Conservation (phyloP, 1,140 invertebrate species). For the Drosophila teissieri region DNA sequence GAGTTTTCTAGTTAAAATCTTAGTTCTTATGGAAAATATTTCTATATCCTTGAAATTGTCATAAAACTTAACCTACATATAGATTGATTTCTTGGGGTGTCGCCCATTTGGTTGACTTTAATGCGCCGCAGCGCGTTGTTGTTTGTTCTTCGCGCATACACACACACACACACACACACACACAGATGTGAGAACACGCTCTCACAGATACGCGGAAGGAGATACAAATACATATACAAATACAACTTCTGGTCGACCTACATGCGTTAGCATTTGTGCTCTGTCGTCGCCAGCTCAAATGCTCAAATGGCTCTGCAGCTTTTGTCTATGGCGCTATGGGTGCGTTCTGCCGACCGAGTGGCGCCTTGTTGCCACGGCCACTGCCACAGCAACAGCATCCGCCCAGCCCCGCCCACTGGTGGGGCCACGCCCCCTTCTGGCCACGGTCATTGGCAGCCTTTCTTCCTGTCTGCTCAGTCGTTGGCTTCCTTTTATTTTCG, state of each 20-base stretch:
- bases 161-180: slow-evolving; percentile 4
- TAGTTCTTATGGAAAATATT: too few relatives aligned
- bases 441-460: slow-evolving; percentile 38
- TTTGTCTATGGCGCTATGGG: slow-evolving; percentile 71
- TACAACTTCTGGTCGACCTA: slow-evolving; percentile 30
- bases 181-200: slow-evolving; percentile 12
- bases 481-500: slow-evolving; percentile 72
- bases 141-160: slow-evolving; percentile 47
- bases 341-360: slow-evolving; percentile 67
- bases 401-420: slow-evolving; percentile 8
- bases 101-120: slow-evolving; percentile 38
- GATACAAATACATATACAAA: slow-evolving; percentile 14
- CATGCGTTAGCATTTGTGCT: slow-evolving; percentile 52
- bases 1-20: too few relatives aligned
- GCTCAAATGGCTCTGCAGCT: slow-evolving; percentile 29
- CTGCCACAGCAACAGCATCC: slow-evolving; percentile 67
- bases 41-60: too few relatives aligned
- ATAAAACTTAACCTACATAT: too few relatives aligned
- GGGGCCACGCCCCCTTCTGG: not conserved
- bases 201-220: slow-evolving; percentile 28
- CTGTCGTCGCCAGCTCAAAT: slow-evolving; percentile 59
- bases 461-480: slow-evolving; percentile 25
- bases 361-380: slow-evolving; percentile 43
- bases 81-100: not conserved
- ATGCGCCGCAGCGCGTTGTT: slow-evolving; percentile 46